A percentile compares a stretch with the other conserved stretches of the same genome.
Evolutionary conservation across 2,113 vertebrate species (phyloP).

Genomic region (Ophthalmolycus amberensis): DNA sequence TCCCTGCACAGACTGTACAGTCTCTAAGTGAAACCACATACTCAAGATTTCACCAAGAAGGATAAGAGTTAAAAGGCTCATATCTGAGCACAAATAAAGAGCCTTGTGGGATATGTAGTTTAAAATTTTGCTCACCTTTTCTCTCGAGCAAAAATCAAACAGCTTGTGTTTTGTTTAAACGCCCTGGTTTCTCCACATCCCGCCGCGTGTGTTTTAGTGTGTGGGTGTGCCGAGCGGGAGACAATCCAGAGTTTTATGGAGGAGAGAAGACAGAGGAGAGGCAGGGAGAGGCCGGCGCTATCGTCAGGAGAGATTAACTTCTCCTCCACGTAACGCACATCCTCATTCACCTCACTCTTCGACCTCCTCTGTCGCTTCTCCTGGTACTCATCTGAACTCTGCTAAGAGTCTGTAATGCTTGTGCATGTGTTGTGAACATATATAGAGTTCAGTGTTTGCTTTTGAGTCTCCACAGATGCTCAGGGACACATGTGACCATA

Average conservation of each 20-base stretch:
- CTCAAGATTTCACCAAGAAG: constrained; percentile 13
- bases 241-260: constrained; percentile 38
- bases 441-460: neutral
- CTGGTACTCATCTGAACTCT: constrained; percentile 43
- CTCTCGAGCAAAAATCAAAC: constrained; percentile 24
- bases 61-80: neutral
- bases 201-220: neutral
- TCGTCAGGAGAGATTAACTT: constrained; percentile 71
- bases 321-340: constrained; percentile 51
- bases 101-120: constrained; percentile 16
- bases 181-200: neutral
- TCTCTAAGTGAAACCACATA: constrained; percentile 7
- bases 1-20: neutral
- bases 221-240: constrained; percentile 17
- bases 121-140: neutral
- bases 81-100: constrained; percentile 31
- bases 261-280: constrained; percentile 34
- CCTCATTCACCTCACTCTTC: constrained; percentile 54
- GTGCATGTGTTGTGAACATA: neutral
- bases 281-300: constrained; percentile 57
- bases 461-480: neutral
- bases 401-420: constrained; percentile 22
- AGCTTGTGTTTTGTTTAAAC: constrained; percentile 18
- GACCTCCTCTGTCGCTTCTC: constrained; percentile 49
- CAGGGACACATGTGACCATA: neutral